Evolutionary conservation across 1,140 invertebrate species (phyloP).

Genomic region (Heliconius congener): DNA sequence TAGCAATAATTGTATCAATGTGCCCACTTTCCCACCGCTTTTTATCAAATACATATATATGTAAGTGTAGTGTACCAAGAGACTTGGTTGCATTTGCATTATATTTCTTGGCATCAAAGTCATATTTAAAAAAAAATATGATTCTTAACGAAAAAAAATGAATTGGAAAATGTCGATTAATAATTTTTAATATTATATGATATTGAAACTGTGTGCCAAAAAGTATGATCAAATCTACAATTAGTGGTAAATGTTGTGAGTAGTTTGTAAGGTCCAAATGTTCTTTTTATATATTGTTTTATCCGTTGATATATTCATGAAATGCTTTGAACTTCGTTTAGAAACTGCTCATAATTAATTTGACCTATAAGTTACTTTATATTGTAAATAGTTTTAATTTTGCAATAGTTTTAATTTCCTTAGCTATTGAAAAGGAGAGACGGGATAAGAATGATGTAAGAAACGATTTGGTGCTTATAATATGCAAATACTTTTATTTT

Average conservation of each 20-base stretch:
- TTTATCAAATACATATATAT: constrained; percentile 1
- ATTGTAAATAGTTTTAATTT: not conserved
- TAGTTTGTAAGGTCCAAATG: constrained; percentile 9
- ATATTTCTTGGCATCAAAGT: constrained; percentile 32
- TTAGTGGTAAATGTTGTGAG: constrained; percentile 26
- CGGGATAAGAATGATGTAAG: constrained; percentile 5
- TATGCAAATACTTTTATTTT: constrained; percentile 8
- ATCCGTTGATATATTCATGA: not conserved
- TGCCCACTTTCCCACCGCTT: constrained; percentile 22
- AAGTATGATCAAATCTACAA: constrained; percentile 32
- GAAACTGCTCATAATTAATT: not conserved
- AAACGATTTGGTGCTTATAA: constrained; percentile 5
- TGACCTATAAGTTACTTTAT: not conserved
- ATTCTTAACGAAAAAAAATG: not conserved
- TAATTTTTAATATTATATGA: not conserved
- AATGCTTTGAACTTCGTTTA: not conserved
- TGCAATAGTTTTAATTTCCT: not conserved
- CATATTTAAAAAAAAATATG: constrained; percentile 25
- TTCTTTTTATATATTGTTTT: not conserved
- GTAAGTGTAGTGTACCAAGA: constrained; percentile 18
- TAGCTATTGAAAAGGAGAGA: not conserved
- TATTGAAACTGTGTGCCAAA: constrained; percentile 24
- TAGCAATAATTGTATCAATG: constrained; percentile 1
- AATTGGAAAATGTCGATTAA: not conserved
- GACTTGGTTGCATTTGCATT: constrained; percentile 18